phyloP scores from a whole-genome alignment of 2,113 vertebrate species.

The Sturnira hondurensis region DNA sequence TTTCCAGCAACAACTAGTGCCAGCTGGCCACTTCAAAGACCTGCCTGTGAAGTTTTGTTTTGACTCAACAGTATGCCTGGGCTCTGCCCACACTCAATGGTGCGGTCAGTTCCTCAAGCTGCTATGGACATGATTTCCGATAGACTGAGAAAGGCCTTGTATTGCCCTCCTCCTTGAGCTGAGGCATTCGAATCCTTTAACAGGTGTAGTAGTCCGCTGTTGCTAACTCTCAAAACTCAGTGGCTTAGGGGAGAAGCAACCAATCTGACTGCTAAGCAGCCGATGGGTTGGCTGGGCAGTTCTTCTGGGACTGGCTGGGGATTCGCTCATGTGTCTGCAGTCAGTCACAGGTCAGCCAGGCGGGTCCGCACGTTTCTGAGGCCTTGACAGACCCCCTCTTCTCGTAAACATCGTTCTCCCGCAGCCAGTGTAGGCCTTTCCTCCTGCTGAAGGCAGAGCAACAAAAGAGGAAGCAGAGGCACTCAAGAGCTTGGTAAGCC shows the following conservation, averaged over 20 bases:
- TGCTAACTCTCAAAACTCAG: not conserved
- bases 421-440: not conserved
- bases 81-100: not conserved
- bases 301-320: not conserved
- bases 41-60: not conserved
- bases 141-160: not conserved
- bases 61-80: not conserved
- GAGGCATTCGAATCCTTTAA: not conserved
- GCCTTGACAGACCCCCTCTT: not conserved
- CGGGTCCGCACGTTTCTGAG: not conserved
- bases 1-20: not conserved
- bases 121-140: not conserved
- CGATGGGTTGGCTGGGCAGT: not conserved
- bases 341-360: not conserved
- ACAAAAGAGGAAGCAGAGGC: not conserved
- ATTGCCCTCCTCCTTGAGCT: not conserved
- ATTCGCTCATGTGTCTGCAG: not conserved
- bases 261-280: not conserved
- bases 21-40: not conserved
- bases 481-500: not conserved
- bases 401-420: not conserved
- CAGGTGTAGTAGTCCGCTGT: not conserved
- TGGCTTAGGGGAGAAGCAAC: not conserved
- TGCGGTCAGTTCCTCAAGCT: not conserved
- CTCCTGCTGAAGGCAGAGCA: not conserved